A percentile compares a stretch with the other conserved stretches of the same genome.
phyloP scores from a whole-genome alignment of 2,888 invertebrate genomes.

The Drosophila anomelani region DNA sequence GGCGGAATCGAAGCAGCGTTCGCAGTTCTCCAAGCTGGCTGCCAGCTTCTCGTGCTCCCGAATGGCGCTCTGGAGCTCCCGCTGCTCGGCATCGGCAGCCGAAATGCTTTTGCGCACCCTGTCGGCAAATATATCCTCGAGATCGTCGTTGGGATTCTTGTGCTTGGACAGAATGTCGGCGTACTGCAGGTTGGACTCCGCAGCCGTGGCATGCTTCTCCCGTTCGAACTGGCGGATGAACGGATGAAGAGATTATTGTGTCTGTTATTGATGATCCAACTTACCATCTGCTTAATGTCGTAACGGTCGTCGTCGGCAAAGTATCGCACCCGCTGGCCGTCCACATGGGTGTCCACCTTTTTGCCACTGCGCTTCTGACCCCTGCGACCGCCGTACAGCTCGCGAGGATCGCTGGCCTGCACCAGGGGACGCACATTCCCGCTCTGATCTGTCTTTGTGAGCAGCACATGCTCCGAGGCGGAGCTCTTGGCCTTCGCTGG shows the following conservation, averaged over 20 bases:
- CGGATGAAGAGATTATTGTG: background rate
- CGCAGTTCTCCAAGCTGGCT: constrained; percentile 91
- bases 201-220: constrained; percentile 92
- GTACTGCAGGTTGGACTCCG: constrained; percentile 93
- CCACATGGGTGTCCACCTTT: constrained; percentile 88
- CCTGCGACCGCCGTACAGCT: constrained; percentile 56
- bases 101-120: constrained; percentile 89
- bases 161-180: constrained; percentile 89
- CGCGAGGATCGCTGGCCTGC: constrained; percentile 37
- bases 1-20: constrained; percentile 92
- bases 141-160: constrained; percentile 88
- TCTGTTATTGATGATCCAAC: background rate
- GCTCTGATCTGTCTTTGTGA: constrained; percentile 88
- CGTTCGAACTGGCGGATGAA: constrained; percentile 87
- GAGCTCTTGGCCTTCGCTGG: constrained; percentile 2
- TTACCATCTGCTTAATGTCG: constrained; percentile 92
- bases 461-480: constrained; percentile 85
- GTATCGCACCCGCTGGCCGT: constrained; percentile 91
- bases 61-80: constrained; percentile 89
- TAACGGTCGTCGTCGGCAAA: constrained; percentile 96
- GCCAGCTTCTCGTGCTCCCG: constrained; percentile 89
- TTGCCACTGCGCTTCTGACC: constrained; percentile 80
- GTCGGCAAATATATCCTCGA: constrained; percentile 94
- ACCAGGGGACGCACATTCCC: constrained; percentile 89
- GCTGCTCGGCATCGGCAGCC: constrained; percentile 87